Conservation (phyloP, 92 coral and sea anemone species). For the Scolanthus callimorphus region DNA sequence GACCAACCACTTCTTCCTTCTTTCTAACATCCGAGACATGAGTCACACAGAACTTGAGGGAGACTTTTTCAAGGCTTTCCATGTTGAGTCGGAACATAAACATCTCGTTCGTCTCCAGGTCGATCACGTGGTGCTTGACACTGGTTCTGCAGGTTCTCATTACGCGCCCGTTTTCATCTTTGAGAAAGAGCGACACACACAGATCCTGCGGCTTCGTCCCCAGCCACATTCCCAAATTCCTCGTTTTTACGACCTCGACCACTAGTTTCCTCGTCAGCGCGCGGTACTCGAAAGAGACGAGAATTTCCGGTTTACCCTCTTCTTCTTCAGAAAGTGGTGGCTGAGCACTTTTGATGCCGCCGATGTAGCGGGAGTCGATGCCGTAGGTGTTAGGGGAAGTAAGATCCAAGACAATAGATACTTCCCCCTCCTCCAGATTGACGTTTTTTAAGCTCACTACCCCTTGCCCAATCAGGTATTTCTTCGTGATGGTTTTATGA, state of each 20-base stretch:
- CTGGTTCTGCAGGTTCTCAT: slow-evolving; percentile 82
- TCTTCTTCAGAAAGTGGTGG: slow-evolving; percentile 40
- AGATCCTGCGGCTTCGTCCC: slow-evolving; percentile 75
- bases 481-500: slow-evolving; percentile 68
- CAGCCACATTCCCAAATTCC: slow-evolving; percentile 65
- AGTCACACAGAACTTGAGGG: slow-evolving; percentile 47
- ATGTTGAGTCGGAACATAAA: slow-evolving; percentile 89
- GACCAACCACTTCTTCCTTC: no score
- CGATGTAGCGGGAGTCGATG: slow-evolving; percentile 71
- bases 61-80: slow-evolving; percentile 64
- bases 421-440: slow-evolving; percentile 52
- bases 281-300: slow-evolving; percentile 80
- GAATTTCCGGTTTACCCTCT: slow-evolving; percentile 62
- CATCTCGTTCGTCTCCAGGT: slow-evolving; percentile 98
- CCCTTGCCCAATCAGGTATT: slow-evolving; percentile 86
- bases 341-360: slow-evolving; percentile 27
- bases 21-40: slow-evolving; percentile 57
- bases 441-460: slow-evolving; percentile 63
- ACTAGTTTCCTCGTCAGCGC: slow-evolving; percentile 77
- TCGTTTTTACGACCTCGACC: slow-evolving; percentile 74
- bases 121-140: slow-evolving; percentile 80
- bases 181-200: slow-evolving; percentile 74
- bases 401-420: slow-evolving; percentile 67
- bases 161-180: slow-evolving; percentile 56
- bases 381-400: slow-evolving; percentile 83